Evolutionary conservation across 2,888 invertebrate genomes (phyloP).

Genomic region (Tetanocera ferruginea): DNA sequence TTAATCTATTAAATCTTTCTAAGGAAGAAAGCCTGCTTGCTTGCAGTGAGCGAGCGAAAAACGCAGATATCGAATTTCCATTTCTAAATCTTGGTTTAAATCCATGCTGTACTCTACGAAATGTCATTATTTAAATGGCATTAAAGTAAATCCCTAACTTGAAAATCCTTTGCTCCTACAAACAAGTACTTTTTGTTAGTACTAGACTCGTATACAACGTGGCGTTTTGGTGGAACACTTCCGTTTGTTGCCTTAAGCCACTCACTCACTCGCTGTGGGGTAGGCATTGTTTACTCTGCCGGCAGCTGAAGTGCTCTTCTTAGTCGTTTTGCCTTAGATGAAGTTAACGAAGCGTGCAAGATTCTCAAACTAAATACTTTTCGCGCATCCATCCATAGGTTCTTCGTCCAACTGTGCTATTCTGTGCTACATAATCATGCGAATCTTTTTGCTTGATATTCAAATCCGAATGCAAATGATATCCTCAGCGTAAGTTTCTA

Average conservation of each 20-base stretch:
- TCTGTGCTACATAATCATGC: neutral
- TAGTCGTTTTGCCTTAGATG: neutral
- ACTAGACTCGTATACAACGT: neutral
- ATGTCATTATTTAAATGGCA: constrained; percentile 57
- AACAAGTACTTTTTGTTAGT: neutral
- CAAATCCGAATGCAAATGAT: constrained; percentile 7
- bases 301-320: neutral
- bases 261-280: neutral
- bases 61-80: constrained; percentile 51
- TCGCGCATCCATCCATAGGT: neutral
- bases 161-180: constrained; percentile 11
- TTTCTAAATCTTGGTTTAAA: constrained; percentile 53
- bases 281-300: neutral
- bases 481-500: neutral
- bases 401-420: neutral
- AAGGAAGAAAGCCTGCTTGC: no score
- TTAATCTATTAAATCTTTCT: no score
- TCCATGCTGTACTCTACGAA: constrained; percentile 31
- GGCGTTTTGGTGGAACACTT: constrained; percentile 10
- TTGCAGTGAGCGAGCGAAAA: no score
- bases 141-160: constrained; percentile 54
- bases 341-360: constrained; percentile 3
- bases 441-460: constrained; percentile 2
- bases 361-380: constrained; percentile 4
- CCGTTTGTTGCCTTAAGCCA: constrained; percentile 17